phyloP scores from a whole-genome alignment of 2,797 vertebrate species.

The Psittacula echo region DNA sequence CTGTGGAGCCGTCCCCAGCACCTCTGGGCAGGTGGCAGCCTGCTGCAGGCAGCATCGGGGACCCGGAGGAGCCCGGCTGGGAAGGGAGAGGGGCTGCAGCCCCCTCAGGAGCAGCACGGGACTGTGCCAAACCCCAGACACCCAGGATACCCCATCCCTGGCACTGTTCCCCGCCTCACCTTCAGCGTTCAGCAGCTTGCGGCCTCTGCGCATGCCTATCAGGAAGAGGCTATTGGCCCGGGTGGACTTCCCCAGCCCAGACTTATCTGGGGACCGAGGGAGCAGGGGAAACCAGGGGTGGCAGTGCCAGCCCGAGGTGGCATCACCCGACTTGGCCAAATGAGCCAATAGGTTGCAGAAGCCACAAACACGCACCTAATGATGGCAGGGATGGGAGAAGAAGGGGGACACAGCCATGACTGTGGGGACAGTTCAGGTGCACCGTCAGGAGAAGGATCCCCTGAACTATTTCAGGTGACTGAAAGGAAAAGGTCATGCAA shows the following conservation, averaged over 20 bases:
- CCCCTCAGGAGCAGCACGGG: fast-evolving
- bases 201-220: conserved; percentile 93
- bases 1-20: fast-evolving
- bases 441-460: too few species aligned
- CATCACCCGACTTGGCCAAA: neutral
- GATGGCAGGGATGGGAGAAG: too few species aligned
- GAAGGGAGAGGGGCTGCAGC: neutral
- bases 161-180: conserved; percentile 75
- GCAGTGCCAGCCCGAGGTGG: neutral
- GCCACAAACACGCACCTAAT: too few species aligned
- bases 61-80: neutral
- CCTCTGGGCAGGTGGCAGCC: neutral
- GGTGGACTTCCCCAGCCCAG: conserved; percentile 95
- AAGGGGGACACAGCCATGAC: too few species aligned
- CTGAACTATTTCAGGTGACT: too few species aligned
- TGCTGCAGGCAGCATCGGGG: fast-evolving
- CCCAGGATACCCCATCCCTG: too few species aligned
- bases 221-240: conserved; percentile 98
- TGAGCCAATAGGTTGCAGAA: fast-evolving
- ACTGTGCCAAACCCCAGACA: neutral
- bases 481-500: too few species aligned
- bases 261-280: conserved; percentile 82
- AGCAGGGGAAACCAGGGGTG: neutral
- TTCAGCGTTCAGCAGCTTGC: conserved; percentile 94
- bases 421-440: too few species aligned